Percentiles rank a stretch among this genome's conserved stretches.
Conservation (phyloP, 2,113 vertebrate species). For the Myanophis thanlyinensis region DNA sequence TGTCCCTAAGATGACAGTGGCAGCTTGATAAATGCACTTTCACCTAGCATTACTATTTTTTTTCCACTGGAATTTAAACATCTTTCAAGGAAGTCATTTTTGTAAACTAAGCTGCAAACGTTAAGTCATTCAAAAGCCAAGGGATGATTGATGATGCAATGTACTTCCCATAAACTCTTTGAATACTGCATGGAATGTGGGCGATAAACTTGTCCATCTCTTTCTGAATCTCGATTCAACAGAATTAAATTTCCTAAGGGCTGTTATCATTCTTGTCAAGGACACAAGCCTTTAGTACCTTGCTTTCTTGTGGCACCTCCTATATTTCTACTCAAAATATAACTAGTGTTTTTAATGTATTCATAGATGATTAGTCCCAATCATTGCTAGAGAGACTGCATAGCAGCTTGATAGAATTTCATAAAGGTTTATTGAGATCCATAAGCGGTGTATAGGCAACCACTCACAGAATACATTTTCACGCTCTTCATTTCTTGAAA, state of each 20-base stretch:
- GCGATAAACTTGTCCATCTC: background rate
- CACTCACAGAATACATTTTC: background rate
- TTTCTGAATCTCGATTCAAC: background rate
- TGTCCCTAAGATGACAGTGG: background rate
- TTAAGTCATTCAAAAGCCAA: background rate
- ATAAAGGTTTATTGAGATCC: slow-evolving; percentile 18
- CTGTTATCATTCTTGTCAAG: background rate
- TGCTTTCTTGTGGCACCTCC: background rate
- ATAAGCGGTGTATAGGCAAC: slow-evolving; percentile 19
- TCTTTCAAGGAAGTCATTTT: background rate
- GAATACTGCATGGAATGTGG: background rate
- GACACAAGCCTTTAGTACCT: no score
- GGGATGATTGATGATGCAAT: background rate
- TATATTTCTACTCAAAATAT: background rate
- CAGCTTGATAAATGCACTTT: background rate
- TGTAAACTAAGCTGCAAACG: background rate
- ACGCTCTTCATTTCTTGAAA: background rate
- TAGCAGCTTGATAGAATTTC: slow-evolving; percentile 42
- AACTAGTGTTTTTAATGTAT: background rate
- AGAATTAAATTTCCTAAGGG: background rate
- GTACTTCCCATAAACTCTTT: background rate
- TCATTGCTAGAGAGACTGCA: slow-evolving; percentile 29
- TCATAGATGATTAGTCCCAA: slow-evolving; percentile 2
- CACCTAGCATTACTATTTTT: background rate
- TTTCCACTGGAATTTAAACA: background rate